Conservation (phyloP, 53 echinoderm and acorn worm species). For the Henricia sp. region DNA sequence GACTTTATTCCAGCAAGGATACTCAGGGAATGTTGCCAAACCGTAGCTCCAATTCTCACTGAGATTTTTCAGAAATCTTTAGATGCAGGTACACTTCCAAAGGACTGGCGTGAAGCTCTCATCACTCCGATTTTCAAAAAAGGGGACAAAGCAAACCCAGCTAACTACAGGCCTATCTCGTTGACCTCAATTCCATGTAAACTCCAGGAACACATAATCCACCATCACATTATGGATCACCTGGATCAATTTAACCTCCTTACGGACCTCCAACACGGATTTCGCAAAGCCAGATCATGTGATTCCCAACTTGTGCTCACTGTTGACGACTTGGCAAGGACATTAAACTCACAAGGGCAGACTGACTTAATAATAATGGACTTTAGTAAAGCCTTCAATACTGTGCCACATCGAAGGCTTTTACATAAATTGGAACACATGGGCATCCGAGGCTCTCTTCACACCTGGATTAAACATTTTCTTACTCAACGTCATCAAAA, state of each 20-base stretch:
- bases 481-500: slow-evolving; percentile 18
- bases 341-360: neutral
- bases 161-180: slow-evolving; percentile 69
- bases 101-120: slow-evolving; percentile 51
- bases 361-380: too few species aligned
- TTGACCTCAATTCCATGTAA: slow-evolving; percentile 67
- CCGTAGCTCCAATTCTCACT: slow-evolving; percentile 34
- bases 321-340: slow-evolving; percentile 12
- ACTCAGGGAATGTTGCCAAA: too few species aligned
- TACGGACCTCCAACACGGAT: slow-evolving; percentile 63
- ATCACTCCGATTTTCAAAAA: slow-evolving; percentile 60
- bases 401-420: slow-evolving; percentile 37
- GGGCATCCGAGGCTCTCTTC: slow-evolving; percentile 13
- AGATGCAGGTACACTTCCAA: slow-evolving; percentile 36
- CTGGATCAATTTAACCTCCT: slow-evolving; percentile 48
- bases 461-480: neutral
- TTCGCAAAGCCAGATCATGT: slow-evolving; percentile 55
- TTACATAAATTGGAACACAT: slow-evolving; percentile 24
- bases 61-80: slow-evolving; percentile 55
- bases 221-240: slow-evolving; percentile 62
- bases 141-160: slow-evolving; percentile 51
- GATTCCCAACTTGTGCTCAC: slow-evolving; percentile 54
- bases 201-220: slow-evolving; percentile 62
- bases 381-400: slow-evolving; percentile 42
- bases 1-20: too few species aligned